Percentiles rank a stretch among this genome's conserved stretches.
These are phyloP conservation scores for Rafetus swinhoei DNA, from an alignment of 2,113 vertebrate species.

Conservation along the genomic window DNA sequence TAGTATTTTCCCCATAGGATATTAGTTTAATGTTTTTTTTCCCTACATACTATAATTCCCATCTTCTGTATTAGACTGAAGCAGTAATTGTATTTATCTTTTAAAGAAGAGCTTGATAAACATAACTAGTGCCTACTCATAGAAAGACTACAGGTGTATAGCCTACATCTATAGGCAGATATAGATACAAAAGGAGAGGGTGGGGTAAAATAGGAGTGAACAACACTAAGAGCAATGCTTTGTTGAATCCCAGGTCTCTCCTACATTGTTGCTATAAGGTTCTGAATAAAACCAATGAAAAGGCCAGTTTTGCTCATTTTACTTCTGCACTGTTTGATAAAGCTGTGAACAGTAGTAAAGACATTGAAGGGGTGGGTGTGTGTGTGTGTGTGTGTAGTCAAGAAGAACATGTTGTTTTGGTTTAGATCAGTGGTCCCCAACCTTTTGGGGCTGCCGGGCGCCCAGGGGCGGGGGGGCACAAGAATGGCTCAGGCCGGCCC, in stretches of 20 bases:
- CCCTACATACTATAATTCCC: neutral
- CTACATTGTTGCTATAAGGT: neutral
- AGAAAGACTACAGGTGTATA: neutral
- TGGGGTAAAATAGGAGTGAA: neutral
- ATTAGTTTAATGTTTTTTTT: neutral
- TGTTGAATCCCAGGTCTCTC: neutral
- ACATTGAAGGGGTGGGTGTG: neutral
- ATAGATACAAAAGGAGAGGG: neutral
- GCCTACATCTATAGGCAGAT: neutral
- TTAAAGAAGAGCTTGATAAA: neutral
- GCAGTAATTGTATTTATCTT: neutral
- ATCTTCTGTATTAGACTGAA: neutral
- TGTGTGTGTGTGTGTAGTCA: fast-evolving
- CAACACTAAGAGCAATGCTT: neutral
- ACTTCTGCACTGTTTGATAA: neutral
- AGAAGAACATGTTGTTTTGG: neutral
- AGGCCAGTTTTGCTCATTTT: neutral
- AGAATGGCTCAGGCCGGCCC: too few species aligned
- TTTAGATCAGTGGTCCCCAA: neutral
- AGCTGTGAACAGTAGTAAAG: neutral
- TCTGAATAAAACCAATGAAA: neutral
- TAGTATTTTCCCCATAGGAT: neutral
- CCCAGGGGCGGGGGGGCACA: too few species aligned
- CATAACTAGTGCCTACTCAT: neutral
- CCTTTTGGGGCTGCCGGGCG: too few species aligned